Evolutionary conservation across 2,797 vertebrate genomes (phyloP), one percentile per base, ranked within the genome.

Genomic region (Neostethus bicornis): DNA sequence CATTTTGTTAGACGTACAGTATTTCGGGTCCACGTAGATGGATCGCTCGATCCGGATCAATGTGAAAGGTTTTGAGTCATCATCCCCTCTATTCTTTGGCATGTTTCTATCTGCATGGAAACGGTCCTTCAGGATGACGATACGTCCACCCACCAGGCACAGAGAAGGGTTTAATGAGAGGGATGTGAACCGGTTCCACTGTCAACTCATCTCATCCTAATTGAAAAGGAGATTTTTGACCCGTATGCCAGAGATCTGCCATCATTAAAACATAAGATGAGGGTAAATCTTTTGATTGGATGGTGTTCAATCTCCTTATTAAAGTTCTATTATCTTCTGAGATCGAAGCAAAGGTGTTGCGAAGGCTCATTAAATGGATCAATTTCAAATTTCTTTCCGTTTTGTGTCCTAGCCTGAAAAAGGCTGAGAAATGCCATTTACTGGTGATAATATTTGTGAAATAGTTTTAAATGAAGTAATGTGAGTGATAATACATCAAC

Each of bases 41-140:
- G 31, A 49, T 34, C 4, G 19, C 13, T 51, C 48, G 31, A 4
- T 32, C 19, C 29, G 46, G 49, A 16, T 23, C 20, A 26, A 17
- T 25, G n/a, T 23, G 25, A 38, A 48, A 50, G 48, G 14, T 35
- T 14, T 32, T 37, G 48, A 24, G 32, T 50, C 20, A 25, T 39
- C 49, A 26, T n/a, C n/a, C n/a, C 21, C 23, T 26, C 38, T 17
- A 38, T 26, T 19, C 16, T 24, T 17, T 17, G 21, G 11, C 5
- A 4, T n/a, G 26, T 38, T 51, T 26, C 10, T 12, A 10, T 38
- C 16, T 8, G 13, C 24, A 38, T 26, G 49, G 21, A 10, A 38
- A 24, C 38, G n/a, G 51, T 38, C 3, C 34, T n/a, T 50, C 19
- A 50, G 20, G 32, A 24, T 23, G 29, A 34, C 19, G 23, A 5